Percentiles rank a stretch among this genome's conserved stretches.
phyloP scores from a whole-genome alignment of 2,888 invertebrate species.

The Julus scandinavius region DNA sequence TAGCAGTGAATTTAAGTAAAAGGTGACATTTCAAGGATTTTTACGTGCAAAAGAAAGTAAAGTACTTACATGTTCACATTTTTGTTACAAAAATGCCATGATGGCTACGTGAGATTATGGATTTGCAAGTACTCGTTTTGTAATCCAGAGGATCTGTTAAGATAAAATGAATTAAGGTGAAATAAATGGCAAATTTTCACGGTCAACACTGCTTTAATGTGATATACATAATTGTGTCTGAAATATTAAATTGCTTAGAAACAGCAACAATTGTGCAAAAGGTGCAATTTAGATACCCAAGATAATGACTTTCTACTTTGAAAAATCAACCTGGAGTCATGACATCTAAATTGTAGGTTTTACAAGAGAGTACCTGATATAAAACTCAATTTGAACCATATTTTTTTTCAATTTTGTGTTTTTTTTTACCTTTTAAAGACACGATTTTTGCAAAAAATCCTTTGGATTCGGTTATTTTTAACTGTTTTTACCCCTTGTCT shows the following conservation, averaged over 20 bases:
- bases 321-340: not conserved
- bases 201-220: slow-evolving; percentile 37
- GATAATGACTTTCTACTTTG: not conserved
- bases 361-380: not conserved
- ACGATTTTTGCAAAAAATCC: not conserved
- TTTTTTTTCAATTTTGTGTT: not conserved
- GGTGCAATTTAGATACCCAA: not conserved
- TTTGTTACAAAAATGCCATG: not conserved
- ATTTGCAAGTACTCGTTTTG: not conserved
- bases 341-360: not conserved
- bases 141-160: not conserved
- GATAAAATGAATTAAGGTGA: not conserved
- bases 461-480: not conserved
- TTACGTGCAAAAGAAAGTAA: too few relatives aligned
- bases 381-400: not conserved
- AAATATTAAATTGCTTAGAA: not conserved
- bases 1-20: too few relatives aligned
- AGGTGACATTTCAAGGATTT: too few relatives aligned
- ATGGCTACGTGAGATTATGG: not conserved
- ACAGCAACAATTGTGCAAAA: not conserved
- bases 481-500: slow-evolving; percentile 19
- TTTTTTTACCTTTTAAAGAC: not conserved
- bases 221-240: not conserved
- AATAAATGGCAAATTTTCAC: not conserved
- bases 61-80: too few relatives aligned